Percentiles rank a stretch among this genome's conserved stretches.
These are phyloP conservation scores for Papilio aristodemus DNA, from an alignment of 1,140 invertebrate species.

Conservation along the genomic window DNA sequence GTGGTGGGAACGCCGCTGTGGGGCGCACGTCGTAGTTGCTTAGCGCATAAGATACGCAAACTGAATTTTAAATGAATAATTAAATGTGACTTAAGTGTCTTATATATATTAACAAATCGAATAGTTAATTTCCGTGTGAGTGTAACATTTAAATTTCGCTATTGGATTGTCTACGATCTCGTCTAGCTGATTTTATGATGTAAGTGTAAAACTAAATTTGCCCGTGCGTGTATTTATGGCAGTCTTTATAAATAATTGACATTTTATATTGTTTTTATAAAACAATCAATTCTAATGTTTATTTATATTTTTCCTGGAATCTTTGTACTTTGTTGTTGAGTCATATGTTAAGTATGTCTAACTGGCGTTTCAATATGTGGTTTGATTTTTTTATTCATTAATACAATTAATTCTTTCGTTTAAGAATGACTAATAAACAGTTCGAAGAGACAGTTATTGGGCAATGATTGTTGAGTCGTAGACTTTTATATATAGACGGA, in stretches of 20 bases:
- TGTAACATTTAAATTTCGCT: not conserved
- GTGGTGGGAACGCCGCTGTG: slow-evolving; percentile 47
- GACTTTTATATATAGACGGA: too few relatives aligned
- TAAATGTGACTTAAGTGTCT: not conserved
- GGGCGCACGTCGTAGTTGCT: slow-evolving; percentile 47
- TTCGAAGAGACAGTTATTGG: too few relatives aligned
- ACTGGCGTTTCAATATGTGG: not conserved
- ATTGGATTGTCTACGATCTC: slow-evolving; percentile 8
- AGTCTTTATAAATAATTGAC: not conserved
- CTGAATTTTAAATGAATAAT: slow-evolving; percentile 9
- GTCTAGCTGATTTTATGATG: slow-evolving; percentile 23
- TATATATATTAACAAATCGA: not conserved
- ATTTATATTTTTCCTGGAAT: not conserved
- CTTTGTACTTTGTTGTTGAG: not conserved
- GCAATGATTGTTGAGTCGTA: too few relatives aligned
- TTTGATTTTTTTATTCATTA: not conserved
- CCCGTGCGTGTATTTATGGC: not conserved
- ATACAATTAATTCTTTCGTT: too few relatives aligned
- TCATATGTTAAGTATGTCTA: not conserved
- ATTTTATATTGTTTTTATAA: slow-evolving; percentile 1
- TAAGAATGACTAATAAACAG: too few relatives aligned
- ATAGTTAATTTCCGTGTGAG: not conserved
- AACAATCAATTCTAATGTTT: not conserved
- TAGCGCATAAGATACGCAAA: not conserved
- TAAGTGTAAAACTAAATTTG: slow-evolving; percentile 12